These are phyloP conservation scores for Stegodyphus dumicola DNA, from an alignment of 1,140 invertebrate genomes.

Conservation along the genomic window DNA sequence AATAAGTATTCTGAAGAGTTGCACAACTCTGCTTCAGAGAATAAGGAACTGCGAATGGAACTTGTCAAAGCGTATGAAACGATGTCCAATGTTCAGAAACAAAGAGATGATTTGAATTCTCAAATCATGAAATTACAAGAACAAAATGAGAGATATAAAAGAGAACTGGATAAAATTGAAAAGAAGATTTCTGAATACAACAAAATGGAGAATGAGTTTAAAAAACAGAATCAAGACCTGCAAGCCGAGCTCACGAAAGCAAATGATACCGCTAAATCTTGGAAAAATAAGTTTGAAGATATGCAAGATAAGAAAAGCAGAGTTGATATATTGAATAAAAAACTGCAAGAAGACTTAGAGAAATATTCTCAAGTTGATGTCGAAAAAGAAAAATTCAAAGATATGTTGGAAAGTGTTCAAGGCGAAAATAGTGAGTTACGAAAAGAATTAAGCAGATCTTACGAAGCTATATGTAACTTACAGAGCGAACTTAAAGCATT, in stretches of 20 bases:
- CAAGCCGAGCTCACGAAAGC: conserved; percentile 24
- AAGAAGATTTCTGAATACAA: conserved; percentile 20
- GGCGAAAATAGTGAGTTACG: conserved; percentile 65
- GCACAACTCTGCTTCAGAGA: conserved; percentile 70
- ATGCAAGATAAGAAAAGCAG: conserved; percentile 20
- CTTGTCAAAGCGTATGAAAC: conserved; percentile 65
- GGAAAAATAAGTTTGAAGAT: conserved; percentile 41
- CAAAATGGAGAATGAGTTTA: conserved; percentile 38
- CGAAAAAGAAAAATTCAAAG: conserved; percentile 39
- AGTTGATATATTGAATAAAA: conserved; percentile 25
- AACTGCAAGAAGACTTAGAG: conserved; percentile 34
- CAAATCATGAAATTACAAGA: conserved; percentile 47
- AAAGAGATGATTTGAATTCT: conserved; percentile 62
- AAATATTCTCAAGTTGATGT: conserved; percentile 8
- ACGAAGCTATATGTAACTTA: conserved; percentile 62
- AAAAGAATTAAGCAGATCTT: conserved; percentile 62
- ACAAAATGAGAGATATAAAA: conserved; percentile 50
- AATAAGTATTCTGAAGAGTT: conserved; percentile 69
- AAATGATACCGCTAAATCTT: conserved; percentile 3
- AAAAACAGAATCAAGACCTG: conserved; percentile 21
- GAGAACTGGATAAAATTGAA: conserved; percentile 40
- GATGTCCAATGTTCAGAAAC: conserved; percentile 62
- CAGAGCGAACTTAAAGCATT: conserved; percentile 62
- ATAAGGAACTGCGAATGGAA: conserved; percentile 65
- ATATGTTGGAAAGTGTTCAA: conserved; percentile 8